Conservation (phyloP, 1,140 invertebrate genomes). For the Tetraneura akinire region DNA sequence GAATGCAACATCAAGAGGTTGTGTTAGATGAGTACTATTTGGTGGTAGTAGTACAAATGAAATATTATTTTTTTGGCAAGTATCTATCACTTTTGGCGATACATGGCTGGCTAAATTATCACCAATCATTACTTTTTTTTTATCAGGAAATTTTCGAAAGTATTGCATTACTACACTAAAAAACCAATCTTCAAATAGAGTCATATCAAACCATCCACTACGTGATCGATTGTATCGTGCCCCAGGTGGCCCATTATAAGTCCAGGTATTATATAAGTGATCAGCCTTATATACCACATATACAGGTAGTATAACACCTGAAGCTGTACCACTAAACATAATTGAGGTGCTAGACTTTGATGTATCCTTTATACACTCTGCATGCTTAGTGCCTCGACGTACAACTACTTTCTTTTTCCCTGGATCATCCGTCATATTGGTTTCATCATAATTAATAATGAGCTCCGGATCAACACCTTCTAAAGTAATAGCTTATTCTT, state of each 20-base stretch:
- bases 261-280: conserved; percentile 58
- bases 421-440: too few relatives aligned
- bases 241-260: conserved; percentile 55
- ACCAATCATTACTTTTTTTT: conserved; percentile 56
- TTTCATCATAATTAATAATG: too few relatives aligned
- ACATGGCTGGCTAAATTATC: conserved; percentile 60
- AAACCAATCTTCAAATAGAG: conserved; percentile 59
- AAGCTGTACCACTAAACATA: conserved; percentile 51
- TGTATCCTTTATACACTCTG: conserved; percentile 52
- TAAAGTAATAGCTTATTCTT: too few relatives aligned
- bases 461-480: too few relatives aligned
- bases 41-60: conserved; percentile 58
- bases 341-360: conserved; percentile 51
- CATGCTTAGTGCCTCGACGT: conserved; percentile 57
- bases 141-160: conserved; percentile 56
- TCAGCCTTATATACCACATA: conserved; percentile 58
- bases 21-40: conserved; percentile 59
- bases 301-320: conserved; percentile 54
- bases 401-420: conserved; percentile 58
- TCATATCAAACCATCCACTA: conserved; percentile 57
- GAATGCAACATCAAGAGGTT: conserved; percentile 59
- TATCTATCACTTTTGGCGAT: conserved; percentile 56
- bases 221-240: conserved; percentile 57
- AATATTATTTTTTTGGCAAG: conserved; percentile 58
- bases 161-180: conserved; percentile 55